Conservation (phyloP, 2,113 vertebrate species). For the Hyperopisus bebe region DNA sequence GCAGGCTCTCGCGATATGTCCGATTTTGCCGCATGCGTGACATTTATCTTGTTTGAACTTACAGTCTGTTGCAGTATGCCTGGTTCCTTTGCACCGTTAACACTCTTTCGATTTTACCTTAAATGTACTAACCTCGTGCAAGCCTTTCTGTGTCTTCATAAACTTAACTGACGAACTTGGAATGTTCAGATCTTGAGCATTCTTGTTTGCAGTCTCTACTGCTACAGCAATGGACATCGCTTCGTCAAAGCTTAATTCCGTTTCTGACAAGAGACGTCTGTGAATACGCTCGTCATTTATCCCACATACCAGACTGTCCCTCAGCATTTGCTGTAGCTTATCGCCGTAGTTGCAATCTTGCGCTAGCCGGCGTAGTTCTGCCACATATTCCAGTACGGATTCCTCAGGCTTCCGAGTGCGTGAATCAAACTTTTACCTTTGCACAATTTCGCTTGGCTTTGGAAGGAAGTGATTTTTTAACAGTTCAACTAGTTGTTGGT, state of each 20-base stretch:
- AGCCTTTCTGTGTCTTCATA: neutral
- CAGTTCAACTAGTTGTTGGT: neutral
- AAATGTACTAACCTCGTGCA: neutral
- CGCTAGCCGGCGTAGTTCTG: constrained; percentile 17
- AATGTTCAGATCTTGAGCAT: constrained; percentile 10
- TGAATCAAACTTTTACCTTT: constrained; percentile 26
- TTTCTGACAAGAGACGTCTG: constrained; percentile 18
- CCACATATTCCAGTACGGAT: constrained; percentile 15
- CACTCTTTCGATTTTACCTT: neutral
- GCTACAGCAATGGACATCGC: constrained; percentile 20
- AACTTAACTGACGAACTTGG: neutral
- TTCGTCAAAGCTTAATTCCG: constrained; percentile 24
- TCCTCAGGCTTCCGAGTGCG: neutral
- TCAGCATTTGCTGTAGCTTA: constrained; percentile 15
- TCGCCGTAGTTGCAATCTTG: constrained; percentile 21
- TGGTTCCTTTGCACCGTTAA: constrained; percentile 3
- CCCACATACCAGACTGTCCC: constrained; percentile 29
- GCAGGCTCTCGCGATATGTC: neutral
- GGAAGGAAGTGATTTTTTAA: constrained; percentile 21
- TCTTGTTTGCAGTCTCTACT: constrained; percentile 20
- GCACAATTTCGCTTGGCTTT: constrained; percentile 27
- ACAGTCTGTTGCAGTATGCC: neutral
- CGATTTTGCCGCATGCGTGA: neutral
- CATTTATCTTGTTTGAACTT: constrained; percentile 14
- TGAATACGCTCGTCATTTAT: constrained; percentile 26